A percentile compares a stretch with the other conserved stretches of the same genome.
Evolutionary conservation across 2,888 invertebrate species (phyloP).

Genomic region (Xestoiulus laeticollis): DNA sequence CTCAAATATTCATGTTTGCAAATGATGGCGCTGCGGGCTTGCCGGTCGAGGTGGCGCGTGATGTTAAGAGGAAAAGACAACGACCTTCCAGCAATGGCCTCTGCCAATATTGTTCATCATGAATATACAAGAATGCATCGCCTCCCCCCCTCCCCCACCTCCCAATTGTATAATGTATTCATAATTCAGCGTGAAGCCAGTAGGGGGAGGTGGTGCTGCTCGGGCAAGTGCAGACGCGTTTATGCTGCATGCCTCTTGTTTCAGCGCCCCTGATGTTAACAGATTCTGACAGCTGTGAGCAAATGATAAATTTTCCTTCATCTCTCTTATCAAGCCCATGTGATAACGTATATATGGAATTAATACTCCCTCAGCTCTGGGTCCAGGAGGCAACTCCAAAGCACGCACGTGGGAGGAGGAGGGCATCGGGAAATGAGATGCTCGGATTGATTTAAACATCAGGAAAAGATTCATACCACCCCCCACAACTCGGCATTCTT

Average conservation of each 20-base stretch:
- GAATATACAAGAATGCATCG: slow-evolving; percentile 44
- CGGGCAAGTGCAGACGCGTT: slow-evolving; percentile 10
- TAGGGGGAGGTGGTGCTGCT: not conserved
- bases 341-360: slow-evolving; percentile 51
- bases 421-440: slow-evolving; percentile 45
- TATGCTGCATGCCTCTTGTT: slow-evolving; percentile 9
- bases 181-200: slow-evolving; percentile 49
- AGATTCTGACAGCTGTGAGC: slow-evolving; percentile 55
- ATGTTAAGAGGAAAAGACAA: slow-evolving; percentile 23
- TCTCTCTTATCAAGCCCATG: slow-evolving; percentile 53
- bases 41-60: slow-evolving; percentile 7
- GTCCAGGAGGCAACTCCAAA: slow-evolving; percentile 24
- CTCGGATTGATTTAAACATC: slow-evolving; percentile 44
- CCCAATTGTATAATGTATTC: slow-evolving; percentile 36
- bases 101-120: slow-evolving; percentile 46
- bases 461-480: not conserved
- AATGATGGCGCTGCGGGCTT: slow-evolving; percentile 10
- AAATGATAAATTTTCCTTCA: slow-evolving; percentile 55
- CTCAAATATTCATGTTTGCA: slow-evolving; percentile 33
- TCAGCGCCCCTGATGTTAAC: slow-evolving; percentile 53
- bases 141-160: not conserved
- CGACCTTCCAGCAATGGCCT: slow-evolving; percentile 37
- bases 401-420: slow-evolving; percentile 41
- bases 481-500: not conserved
- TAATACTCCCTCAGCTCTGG: slow-evolving; percentile 46